Evolutionary conservation across 2,888 invertebrate species (phyloP), one percentile per base, ranked within the genome.

Genomic region (Hybos culiciformis): DNA sequence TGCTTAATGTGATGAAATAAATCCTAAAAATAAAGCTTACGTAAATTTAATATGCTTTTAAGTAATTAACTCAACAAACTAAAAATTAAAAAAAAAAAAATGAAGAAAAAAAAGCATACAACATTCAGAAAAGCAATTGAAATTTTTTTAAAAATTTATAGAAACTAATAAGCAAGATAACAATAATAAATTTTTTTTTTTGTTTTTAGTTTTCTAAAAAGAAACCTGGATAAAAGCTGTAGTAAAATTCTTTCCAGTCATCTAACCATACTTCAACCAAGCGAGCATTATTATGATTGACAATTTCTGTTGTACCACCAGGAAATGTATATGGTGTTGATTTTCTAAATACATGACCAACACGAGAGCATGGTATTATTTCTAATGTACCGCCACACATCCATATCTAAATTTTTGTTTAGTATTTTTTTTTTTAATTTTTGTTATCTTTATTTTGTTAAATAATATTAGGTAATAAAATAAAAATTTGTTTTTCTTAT

Each of bases 241-340:
- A 93, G 83, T 91, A 93, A 82, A 94, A 93, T 68, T 87, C 85
- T 78, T 91, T 91, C 86, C 96, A 96, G 63, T 94, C 91, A 74
- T 97, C 97, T 72, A 98, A 82, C 97, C 97, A 98, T 59, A 97
- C 97, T 70, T 94, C 92, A 53, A 93, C 96, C 61, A 96, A 84
- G 57, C 97, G 80, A 66, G 93, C 92, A 72, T 94, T 93, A 80
- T 98, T 98, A 75, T 93, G 91, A 75, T 96, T 93, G 70, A 97
- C 96, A 64, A 96, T 91, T 62, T 83, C 83, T 70, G 86, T 86
- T 57, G 91, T 91, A 62, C 94, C 97, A 57, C 94, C 97, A 44
- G 97, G 97, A 78, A 97, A 94, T 57, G 91, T 87, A 71, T 97
- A 98, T 43, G 97, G 97, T 55, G 96, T 94, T 56, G 90, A 86